Base-by-base conservation (phyloP, 2,113 vertebrate species). In the Haplochromis burtoni region DNA sequence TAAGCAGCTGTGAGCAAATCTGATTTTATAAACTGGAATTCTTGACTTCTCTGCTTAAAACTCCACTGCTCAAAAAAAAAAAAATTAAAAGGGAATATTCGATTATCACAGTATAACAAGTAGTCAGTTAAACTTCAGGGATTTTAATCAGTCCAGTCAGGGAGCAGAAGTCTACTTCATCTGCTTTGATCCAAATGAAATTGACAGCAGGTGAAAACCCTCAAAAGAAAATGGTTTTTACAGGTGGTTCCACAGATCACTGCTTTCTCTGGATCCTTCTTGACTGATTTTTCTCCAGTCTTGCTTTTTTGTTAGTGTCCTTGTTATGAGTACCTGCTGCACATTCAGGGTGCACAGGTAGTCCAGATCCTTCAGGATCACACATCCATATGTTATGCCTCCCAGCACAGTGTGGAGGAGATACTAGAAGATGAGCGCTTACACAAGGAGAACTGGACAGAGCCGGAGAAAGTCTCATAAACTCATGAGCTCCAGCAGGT, bases 391-490 rank as follows among this genome's bases (percentile, higher is more conserved):
- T 76, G 1, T 76, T 26, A 26, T 76, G 4, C 16, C 6, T 29
- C 68, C 24, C 68, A 73, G 68, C 40, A 26, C 21, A 45, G 13
- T 73, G 38, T 73, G 38, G 21, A 73, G 21, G 14, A 73, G 68
- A 45, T 26, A 17, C 66, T 10, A 73, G 38, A 3, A 73, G 38
- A 26, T 45, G 13, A 24, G 21, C 21, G 3, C n/a, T 42, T 73
- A 26, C 38, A 45, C 7, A 10, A 73, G 66, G 8, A 73, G 66
- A 45, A 24, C n/a, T 73, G 66, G 38, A 73, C 66, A 24, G 40
- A 76, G 40, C 40, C 0, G 0, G 24, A 47, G 3, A 73, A 47
- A 73, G 31, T n/a, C 31, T 19, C 17, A 35, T 66, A 35, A 66
- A 66, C 17, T 66, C 61, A 11, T 73, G 21, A 73, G 1, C 40